Evolutionary conservation across 2,888 invertebrate species (phyloP), one percentile per base, ranked within the genome.

Genomic region (Deilephila porcellus): DNA sequence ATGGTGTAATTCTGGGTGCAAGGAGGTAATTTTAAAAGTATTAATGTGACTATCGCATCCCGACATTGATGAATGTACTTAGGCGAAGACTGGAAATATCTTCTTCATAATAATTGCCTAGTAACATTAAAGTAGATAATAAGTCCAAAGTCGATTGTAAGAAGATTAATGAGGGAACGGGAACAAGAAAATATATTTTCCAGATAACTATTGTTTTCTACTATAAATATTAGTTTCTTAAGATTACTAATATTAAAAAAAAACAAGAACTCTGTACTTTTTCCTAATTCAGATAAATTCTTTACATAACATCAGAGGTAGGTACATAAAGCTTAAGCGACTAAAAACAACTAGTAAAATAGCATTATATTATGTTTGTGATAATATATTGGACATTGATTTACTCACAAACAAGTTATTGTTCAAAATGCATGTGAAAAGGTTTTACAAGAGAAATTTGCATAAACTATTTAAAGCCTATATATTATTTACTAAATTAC

Each of bases 21-120:
- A 32, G 17, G 62, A 34, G 60, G 32, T 63, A 63, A 34, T 63
- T 63, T 63, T 34, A 19, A 32, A 63, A 63, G 62, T 32, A 34
- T 60, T 60, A 4, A 4, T 62, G 14, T 62, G 32, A 19, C 19
- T 34, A 63, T 34, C n/a, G 62, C 6, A 34, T 63, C 32, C 34
- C 32, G 34, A 34, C 34, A 34, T 63, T 63, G 32, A 63, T 63
- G 29, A 60, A 60, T 60, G 29, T 14, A 32, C 32, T 32, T 32
- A 29, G 20, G 60, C 29, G 60, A 25, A 60, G 60, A 29, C 3
- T 20, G 59, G 6, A 20, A 20, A 5, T 19, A 29, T 34, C 19
- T 20, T 37, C n/a, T 37, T n/a, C 8, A 8, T 64, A 7, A 0
- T n/a, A 37, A 11, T 17, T 29, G 17, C 25, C 17, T 29, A 29